Evolutionary conservation across 1,140 invertebrate species (phyloP), one percentile per base, ranked within the genome.

Genomic region (Penaeus indicus): DNA sequence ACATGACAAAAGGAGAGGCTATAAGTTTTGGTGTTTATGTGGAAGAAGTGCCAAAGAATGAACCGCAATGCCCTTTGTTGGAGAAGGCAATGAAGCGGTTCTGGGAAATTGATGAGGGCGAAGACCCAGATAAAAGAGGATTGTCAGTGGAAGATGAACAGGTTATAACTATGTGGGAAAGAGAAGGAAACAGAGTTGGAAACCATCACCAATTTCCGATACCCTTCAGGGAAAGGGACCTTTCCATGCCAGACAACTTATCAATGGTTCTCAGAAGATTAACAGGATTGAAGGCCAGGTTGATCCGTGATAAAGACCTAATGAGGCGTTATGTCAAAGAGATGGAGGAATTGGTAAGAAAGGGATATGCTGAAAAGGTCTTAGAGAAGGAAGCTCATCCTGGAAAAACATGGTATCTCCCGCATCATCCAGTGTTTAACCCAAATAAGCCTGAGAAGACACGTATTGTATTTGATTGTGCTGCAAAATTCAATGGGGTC

Each of bases 191-290:
- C 5, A 5, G 25, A 8, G 80, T 61, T n/a, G 18, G n/a, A n/a
- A 47, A 5, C 80, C 47, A 82, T 38, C 16, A 82, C 60, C 47
- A 82, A 38, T 82, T 61, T 27, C 80, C 80, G 11, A 82, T 82
- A 61, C 80, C 80, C 47, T 82, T 82, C 60, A 25, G 80, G 13
- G n/a, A n/a, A n/a, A n/a, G n/a, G n/a, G n/a, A n/a, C n/a, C n/a
- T n/a, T n/a, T n/a, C n/a, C n/a, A n/a, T n/a, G n/a, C n/a, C n/a
- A n/a, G n/a, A n/a, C n/a, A n/a, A n/a, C n/a, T n/a, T n/a, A n/a
- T n/a, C n/a, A n/a, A n/a, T n/a, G n/a, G n/a, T n/a, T n/a, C n/a
- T n/a, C n/a, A n/a, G n/a, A n/a, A n/a, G n/a, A n/a, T n/a, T n/a
- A n/a, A n/a, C n/a, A n/a, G n/a, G n/a, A n/a, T n/a, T n/a, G n/a